These are phyloP conservation scores for Andrena minutula DNA, from an alignment of 2,888 invertebrate species.

Conservation along the genomic window DNA sequence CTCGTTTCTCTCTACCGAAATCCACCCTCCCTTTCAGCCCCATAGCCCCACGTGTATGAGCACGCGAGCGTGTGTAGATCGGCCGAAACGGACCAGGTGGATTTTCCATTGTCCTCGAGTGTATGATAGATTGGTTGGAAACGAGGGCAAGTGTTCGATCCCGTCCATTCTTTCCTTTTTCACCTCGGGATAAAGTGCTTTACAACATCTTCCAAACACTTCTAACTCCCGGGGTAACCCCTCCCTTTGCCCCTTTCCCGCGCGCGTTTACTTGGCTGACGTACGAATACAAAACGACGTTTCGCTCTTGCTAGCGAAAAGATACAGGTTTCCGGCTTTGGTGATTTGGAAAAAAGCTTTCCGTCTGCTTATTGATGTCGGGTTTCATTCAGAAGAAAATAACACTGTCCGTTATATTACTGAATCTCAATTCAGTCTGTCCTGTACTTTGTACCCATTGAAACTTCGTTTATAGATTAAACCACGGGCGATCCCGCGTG, in stretches of 20 bases:
- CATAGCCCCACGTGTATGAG: neutral
- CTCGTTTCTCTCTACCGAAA: slow-evolving; percentile 59
- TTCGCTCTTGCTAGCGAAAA: no score
- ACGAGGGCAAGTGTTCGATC: slow-evolving; percentile 54
- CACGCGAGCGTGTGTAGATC: slow-evolving; percentile 27
- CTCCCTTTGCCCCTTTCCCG: neutral
- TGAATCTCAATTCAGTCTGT: no score
- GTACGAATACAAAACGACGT: no score
- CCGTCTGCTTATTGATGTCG: no score
- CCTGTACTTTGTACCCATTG: no score
- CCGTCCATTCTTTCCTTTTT: slow-evolving; percentile 9
- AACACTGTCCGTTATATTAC: no score
- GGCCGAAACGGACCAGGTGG: slow-evolving; percentile 53
- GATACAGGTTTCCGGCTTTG: no score
- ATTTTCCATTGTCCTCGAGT: slow-evolving; percentile 61
- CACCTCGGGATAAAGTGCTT: slow-evolving; percentile 20
- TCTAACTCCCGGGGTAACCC: slow-evolving; percentile 6
- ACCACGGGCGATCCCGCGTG: neutral
- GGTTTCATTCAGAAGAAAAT: no score
- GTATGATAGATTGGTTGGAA: slow-evolving; percentile 62
- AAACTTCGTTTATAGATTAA: neutral
- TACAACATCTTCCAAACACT: slow-evolving; percentile 33
- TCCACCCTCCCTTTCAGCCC: slow-evolving; percentile 31
- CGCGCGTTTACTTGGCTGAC: no score
- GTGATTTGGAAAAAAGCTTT: no score